phyloP scores from a whole-genome alignment of 2,113 vertebrate species.

The Gasterosteus nipponicus region DNA sequence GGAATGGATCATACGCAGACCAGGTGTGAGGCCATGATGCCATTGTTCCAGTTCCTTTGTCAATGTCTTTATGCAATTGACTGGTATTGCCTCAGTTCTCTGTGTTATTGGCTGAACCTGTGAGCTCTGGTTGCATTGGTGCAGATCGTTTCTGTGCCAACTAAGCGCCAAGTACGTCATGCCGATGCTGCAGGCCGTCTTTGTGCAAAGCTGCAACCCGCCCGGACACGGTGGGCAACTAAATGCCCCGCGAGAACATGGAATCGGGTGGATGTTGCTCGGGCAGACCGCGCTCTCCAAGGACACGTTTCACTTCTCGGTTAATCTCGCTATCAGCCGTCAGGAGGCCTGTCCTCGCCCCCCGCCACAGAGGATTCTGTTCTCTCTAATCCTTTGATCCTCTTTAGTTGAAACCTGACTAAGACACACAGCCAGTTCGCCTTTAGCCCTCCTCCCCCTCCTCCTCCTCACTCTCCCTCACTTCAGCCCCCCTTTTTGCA shows the following conservation, averaged over 20 bases:
- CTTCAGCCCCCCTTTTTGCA: constrained; percentile 23
- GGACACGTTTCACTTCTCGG: constrained; percentile 40
- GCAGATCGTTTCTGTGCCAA: neutral
- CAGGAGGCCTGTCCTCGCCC: constrained; percentile 45
- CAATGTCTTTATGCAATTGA: neutral
- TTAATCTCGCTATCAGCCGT: constrained; percentile 60
- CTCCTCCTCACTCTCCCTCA: neutral
- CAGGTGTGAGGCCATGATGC: neutral
- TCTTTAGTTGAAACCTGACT: constrained; percentile 68
- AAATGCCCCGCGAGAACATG: neutral
- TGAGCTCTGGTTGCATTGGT: neutral
- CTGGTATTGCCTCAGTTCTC: neutral
- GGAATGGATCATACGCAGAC: neutral
- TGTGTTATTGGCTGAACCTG: neutral
- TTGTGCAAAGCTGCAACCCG: neutral
- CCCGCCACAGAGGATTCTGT: constrained; percentile 49
- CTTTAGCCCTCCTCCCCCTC: constrained; percentile 15
- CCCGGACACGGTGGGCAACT: neutral
- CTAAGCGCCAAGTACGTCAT: too few relatives aligned
- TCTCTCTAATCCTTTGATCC: constrained; percentile 75
- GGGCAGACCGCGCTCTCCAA: constrained; percentile 3
- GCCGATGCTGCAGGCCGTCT: neutral
- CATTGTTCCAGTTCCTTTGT: neutral
- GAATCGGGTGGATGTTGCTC: neutral
- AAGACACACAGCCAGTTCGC: constrained; percentile 39